Conservation (phyloP, 64 coral and sea anemone species). For the Montipora sp. region DNA sequence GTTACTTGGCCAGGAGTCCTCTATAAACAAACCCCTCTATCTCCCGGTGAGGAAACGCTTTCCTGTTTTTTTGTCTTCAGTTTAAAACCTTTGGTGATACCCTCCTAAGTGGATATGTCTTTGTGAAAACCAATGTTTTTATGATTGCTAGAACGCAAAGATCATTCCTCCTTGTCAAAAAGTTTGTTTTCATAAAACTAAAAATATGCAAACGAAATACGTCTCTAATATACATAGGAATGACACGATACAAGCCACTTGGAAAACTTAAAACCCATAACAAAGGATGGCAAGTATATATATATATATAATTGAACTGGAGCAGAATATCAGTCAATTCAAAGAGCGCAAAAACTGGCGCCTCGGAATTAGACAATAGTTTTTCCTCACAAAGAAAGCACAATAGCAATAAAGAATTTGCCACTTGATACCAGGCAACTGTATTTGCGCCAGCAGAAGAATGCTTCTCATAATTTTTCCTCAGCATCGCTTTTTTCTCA, state of each 20-base stretch:
- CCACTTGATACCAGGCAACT: neutral
- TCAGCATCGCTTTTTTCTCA: neutral
- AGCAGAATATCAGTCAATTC: neutral
- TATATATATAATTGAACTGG: neutral
- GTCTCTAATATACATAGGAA: slow-evolving; percentile 26
- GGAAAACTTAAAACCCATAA: neutral
- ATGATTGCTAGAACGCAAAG: neutral
- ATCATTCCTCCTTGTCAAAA: neutral
- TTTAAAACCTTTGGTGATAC: neutral
- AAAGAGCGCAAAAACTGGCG: neutral
- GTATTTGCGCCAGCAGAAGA: neutral
- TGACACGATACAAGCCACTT: neutral
- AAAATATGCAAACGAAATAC: slow-evolving; percentile 32
- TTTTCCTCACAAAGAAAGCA: neutral
- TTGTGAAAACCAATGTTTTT: neutral
- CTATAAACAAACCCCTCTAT: slow-evolving; percentile 30
- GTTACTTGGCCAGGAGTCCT: neutral
- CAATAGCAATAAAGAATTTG: neutral
- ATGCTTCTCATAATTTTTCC: neutral
- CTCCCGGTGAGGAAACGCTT: neutral
- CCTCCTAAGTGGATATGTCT: neutral
- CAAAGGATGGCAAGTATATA: neutral
- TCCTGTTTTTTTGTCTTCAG: neutral
- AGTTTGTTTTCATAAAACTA: neutral
- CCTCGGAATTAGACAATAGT: neutral